A percentile compares a stretch with the other conserved stretches of the same genome.
These are phyloP conservation scores for Ploceus nigricollis DNA, from an alignment of 2,113 vertebrate genomes.

Conservation along the genomic window DNA sequence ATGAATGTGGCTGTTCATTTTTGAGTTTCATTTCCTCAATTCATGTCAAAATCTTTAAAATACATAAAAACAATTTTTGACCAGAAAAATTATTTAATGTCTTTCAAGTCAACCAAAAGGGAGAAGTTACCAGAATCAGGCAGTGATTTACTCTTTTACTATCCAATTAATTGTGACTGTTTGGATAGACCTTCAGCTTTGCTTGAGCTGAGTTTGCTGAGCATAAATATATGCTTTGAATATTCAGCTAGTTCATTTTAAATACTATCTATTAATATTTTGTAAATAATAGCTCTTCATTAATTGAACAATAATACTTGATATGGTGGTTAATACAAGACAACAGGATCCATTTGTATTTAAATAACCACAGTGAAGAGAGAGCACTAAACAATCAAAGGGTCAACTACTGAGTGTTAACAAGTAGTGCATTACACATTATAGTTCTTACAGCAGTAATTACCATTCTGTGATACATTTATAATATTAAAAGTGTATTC, in stretches of 20 bases:
- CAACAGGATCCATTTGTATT: constrained; percentile 54
- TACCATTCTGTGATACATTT: not conserved
- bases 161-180: not conserved
- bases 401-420: constrained; percentile 1
- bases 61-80: not conserved
- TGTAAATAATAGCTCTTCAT: constrained; percentile 1
- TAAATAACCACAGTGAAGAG: not conserved
- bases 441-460: constrained; percentile 18
- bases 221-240: not conserved
- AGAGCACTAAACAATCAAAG: constrained; percentile 22
- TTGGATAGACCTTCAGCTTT: not conserved
- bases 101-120: not conserved
- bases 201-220: not conserved
- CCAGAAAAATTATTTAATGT: not conserved
- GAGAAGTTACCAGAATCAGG: not conserved
- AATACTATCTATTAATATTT: not conserved
- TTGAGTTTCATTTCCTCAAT: not conserved
- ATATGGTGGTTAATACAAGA: not conserved
- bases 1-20: not conserved
- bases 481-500: not conserved
- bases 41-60: not conserved
- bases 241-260: not conserved
- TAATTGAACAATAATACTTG: constrained; percentile 37
- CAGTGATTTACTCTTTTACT: not conserved
- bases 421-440: not conserved